These are phyloP conservation scores for Halcyon smyrnensis DNA, from an alignment of 2,797 vertebrate genomes.

Conservation along the genomic window DNA sequence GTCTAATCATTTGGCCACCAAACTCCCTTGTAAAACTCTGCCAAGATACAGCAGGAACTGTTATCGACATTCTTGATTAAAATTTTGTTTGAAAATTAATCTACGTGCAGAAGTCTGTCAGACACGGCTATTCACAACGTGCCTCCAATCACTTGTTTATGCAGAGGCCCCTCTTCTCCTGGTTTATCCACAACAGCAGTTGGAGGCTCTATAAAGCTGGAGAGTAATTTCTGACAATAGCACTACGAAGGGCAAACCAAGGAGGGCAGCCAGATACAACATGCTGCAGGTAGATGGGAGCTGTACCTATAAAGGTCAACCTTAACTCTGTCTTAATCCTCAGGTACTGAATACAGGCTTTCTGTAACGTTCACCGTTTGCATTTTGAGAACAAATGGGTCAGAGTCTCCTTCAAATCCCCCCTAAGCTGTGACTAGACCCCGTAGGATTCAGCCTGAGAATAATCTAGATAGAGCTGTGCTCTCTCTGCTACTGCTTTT, in stretches of 20 bases:
- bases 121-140: background rate
- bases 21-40: background rate
- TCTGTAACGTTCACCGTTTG: background rate
- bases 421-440: background rate
- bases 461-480: background rate
- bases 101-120: background rate
- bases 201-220: background rate
- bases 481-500: background rate
- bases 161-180: background rate
- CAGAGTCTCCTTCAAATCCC: background rate
- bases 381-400: background rate
- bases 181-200: background rate
- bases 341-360: background rate
- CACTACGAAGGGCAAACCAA: background rate
- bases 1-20: background rate
- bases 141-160: background rate
- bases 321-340: background rate
- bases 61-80: background rate
- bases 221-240: background rate
- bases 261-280: background rate
- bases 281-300: background rate
- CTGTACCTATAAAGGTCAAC: background rate
- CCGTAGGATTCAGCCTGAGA: background rate
- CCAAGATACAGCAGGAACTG: constrained; percentile 4
- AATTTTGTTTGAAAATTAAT: constrained; percentile 25